phyloP scores from a whole-genome alignment of 2,797 vertebrate species.

The Heliangelus exortis region DNA sequence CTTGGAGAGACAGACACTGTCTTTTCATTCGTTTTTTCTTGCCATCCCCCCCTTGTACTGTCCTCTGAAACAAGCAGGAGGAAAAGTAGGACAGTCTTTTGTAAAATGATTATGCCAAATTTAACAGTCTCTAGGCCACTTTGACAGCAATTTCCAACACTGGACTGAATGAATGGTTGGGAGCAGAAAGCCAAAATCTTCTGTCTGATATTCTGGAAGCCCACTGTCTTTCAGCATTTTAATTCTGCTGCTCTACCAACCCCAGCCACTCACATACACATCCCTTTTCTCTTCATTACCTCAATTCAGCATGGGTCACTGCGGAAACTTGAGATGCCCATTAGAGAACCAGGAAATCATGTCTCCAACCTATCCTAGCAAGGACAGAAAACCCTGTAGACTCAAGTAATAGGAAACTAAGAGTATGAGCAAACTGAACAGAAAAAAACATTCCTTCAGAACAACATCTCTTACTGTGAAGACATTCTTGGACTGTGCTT shows the following conservation, averaged over 20 bases:
- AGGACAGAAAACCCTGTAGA: neutral
- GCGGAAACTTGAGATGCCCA: neutral
- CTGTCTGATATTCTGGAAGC: neutral
- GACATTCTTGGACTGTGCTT: neutral
- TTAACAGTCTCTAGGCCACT: neutral
- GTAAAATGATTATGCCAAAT: neutral
- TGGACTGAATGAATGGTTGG: neutral
- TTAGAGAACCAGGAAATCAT: neutral
- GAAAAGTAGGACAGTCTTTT: slow-evolving; percentile 7
- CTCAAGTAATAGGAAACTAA: neutral
- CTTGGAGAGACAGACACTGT: neutral
- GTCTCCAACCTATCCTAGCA: neutral
- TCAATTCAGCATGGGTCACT: neutral
- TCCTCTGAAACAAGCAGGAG: neutral
- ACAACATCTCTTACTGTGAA: neutral
- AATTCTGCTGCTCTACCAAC: neutral
- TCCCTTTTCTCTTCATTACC: neutral
- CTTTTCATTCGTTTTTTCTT: neutral
- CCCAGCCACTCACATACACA: neutral
- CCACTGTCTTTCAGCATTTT: neutral
- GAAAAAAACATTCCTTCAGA: neutral
- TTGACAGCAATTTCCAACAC: neutral
- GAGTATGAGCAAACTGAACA: neutral
- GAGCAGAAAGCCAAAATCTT: neutral
- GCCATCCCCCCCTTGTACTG: neutral